A percentile compares a stretch with the other conserved stretches of the same genome.
phyloP scores from a whole-genome alignment of 2,113 vertebrate genomes.

The Pluvialis apricaria region DNA sequence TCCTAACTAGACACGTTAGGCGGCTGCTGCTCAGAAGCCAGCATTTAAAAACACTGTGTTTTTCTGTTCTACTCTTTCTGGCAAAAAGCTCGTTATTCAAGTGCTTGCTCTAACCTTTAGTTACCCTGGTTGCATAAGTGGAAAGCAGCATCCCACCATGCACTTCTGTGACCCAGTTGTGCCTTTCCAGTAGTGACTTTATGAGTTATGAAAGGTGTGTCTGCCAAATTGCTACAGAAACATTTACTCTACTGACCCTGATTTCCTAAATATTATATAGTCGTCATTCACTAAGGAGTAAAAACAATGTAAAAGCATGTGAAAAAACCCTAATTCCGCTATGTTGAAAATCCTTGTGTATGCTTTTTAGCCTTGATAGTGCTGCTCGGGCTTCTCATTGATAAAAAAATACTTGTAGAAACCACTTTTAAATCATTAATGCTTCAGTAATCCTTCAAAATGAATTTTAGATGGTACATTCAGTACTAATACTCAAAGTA shows the following conservation, averaged over 20 bases:
- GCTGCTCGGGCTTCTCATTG: slow-evolving; percentile 14
- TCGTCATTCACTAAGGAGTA: background rate
- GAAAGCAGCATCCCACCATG: slow-evolving; percentile 66
- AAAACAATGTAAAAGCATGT: background rate
- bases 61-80: slow-evolving; percentile 52
- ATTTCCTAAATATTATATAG: slow-evolving; percentile 48
- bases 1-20: slow-evolving; percentile 15
- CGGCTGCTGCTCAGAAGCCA: slow-evolving; percentile 39
- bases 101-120: slow-evolving; percentile 56
- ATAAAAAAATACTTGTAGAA: slow-evolving; percentile 23
- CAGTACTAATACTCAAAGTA: slow-evolving; percentile 49
- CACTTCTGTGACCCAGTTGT: slow-evolving; percentile 71
- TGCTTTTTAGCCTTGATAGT: background rate
- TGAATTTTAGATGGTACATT: slow-evolving; percentile 37
- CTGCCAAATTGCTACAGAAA: slow-evolving; percentile 69
- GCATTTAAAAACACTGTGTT: slow-evolving; percentile 50
- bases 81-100: slow-evolving; percentile 59
- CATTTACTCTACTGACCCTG: slow-evolving; percentile 70
- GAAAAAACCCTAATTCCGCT: background rate
- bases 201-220: slow-evolving; percentile 70
- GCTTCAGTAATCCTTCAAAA: slow-evolving; percentile 50
- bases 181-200: slow-evolving; percentile 62
- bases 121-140: slow-evolving; percentile 68
- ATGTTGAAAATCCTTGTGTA: background rate
- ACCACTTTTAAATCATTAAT: slow-evolving; percentile 11